phyloP scores from a whole-genome alignment of 2,113 vertebrate species.

The Zapornia atra region DNA sequence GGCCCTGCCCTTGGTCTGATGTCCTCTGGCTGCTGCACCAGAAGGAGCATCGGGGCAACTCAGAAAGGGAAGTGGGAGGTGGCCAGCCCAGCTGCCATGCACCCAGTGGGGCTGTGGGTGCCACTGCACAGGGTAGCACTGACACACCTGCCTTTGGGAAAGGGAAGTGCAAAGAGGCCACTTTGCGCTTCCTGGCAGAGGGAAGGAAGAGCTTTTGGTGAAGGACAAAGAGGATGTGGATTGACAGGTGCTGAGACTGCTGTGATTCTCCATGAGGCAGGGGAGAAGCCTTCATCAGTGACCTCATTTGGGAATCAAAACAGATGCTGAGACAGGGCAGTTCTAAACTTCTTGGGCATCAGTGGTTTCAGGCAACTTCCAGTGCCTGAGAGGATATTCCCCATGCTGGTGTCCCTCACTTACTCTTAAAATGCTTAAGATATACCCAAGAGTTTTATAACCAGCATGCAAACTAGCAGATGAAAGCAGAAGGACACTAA shows the following conservation, averaged over 20 bases:
- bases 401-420: accelerated
- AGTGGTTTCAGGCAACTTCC: neutral
- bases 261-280: neutral
- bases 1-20: neutral
- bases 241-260: neutral
- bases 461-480: neutral
- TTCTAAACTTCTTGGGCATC: neutral
- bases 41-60: neutral
- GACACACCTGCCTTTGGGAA: accelerated
- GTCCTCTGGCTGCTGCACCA: neutral
- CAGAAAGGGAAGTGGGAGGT: accelerated
- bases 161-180: neutral
- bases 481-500: neutral
- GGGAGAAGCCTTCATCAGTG: neutral
- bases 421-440: neutral
- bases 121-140: accelerated
- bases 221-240: neutral
- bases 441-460: neutral
- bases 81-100: accelerated
- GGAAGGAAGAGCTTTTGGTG: neutral
- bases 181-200: too few relatives aligned
- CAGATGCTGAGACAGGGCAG: neutral
- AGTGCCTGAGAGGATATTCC: neutral
- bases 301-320: neutral
- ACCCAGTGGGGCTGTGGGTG: accelerated